Evolutionary conservation across 2,888 invertebrate species (phyloP), one percentile per base, ranked within the genome.

Genomic region (Ernsta delagoae): DNA sequence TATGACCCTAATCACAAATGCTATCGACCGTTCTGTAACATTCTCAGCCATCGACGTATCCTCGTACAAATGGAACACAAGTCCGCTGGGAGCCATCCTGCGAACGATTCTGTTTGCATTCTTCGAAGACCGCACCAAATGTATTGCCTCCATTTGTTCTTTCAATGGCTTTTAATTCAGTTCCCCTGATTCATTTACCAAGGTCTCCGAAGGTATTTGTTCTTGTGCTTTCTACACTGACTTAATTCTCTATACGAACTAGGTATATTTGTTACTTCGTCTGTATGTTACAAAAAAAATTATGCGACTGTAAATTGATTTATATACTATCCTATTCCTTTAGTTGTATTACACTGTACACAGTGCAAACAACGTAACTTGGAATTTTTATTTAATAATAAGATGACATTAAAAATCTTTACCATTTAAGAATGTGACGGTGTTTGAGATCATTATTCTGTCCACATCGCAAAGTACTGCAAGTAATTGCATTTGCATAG

Each of bases 101-200:
- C 45, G 61, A 53, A 63, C 69, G 53, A 59, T 56, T 69, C 57
- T 63, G 59, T 69, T 69, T 69, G 69, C 69, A 69, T 69, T 69
- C 69, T 57, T 68, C 48, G 36, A 59, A 56, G 62, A 68, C 68
- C 68, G 68, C 73, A 72, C 66, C 72, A 66, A 72, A 73, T 70
- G 72, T 72, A 75, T 75, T 68, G 74, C 71, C 71, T 72, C 73
- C 75, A 71, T 75, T 73, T 73, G 70, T 73, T 70, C 71, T 67
- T 69, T 72, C 74, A 67, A 73, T 74, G 72, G 71, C 70, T 72
- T 72, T 74, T 70, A 74, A 74, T 74, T 73, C 54, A 67, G 67
- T 45, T 61, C 67, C 53, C 61, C 62, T 68, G 68, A 62, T 68
- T 68, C 61, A 68, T 68, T 68, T 62, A 57, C 68, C 57, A 45